Conservation (phyloP, 2,113 vertebrate species). For the human region DNA sequence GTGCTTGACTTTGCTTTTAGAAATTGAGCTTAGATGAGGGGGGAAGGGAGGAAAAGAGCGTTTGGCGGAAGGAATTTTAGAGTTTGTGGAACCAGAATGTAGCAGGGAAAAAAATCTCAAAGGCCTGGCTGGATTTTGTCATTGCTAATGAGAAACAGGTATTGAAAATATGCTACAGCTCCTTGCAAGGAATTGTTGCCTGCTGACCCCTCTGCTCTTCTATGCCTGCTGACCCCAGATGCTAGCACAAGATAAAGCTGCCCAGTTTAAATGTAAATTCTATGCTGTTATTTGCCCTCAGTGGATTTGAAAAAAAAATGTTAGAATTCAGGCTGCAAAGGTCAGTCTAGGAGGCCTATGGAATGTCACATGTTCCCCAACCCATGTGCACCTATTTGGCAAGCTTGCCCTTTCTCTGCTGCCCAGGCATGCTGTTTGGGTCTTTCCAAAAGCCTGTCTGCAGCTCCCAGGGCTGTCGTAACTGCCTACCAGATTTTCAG, state of each 20-base stretch:
- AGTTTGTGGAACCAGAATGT: neutral
- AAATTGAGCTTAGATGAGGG: neutral
- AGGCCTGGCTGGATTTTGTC: conserved; percentile 14
- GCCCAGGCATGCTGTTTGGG: neutral
- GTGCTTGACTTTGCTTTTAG: neutral
- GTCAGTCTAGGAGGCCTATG: neutral
- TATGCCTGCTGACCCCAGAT: neutral
- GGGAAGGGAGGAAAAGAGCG: neutral
- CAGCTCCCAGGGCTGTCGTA: neutral
- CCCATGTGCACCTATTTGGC: neutral
- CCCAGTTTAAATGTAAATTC: neutral
- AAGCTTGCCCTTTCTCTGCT: neutral
- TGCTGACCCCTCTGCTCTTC: neutral
- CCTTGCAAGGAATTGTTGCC: neutral
- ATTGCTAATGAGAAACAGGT: conserved; percentile 50
- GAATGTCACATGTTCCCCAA: neutral
- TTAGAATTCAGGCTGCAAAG: neutral
- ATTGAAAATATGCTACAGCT: neutral
- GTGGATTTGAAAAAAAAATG: neutral
- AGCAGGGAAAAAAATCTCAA: neutral
- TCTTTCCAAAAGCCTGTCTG: neutral
- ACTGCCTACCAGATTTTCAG: neutral
- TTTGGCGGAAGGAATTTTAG: conserved; percentile 32
- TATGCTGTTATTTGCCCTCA: neutral
- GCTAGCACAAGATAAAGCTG: neutral